Evolutionary conservation across 1,140 invertebrate genomes (phyloP), one percentile per base, ranked within the genome.

Genomic region (Thereuonema tuberculata): DNA sequence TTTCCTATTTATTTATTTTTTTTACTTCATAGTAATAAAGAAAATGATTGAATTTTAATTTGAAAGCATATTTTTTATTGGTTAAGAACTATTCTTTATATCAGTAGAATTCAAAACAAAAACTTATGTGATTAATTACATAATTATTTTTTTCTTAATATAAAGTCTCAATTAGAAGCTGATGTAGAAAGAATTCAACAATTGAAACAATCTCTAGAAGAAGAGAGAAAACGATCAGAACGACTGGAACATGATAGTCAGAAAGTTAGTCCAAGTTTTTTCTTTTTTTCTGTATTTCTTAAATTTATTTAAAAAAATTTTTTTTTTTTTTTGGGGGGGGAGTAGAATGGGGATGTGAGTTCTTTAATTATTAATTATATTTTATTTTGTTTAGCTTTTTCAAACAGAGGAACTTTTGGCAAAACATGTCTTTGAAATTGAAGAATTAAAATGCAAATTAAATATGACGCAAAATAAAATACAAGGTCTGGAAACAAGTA

Each of bases 151-250:
- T n/a, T 55, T 25, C 14, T 12, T 31, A 43, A 37, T 58, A 5
- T 25, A 5, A 14, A 58, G 57, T 24, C 27, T 25, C 2, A 21
- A 26, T 28, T 14, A n/a, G 57, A 48, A 17, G 57, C 31, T 9
- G 47, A 58, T 24, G 37, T n/a, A 3, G 31, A 48, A 43, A 47
- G 23, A 23, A 25, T 58, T 1, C 17, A 75, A 58, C 74, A 80
- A 61, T 64, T 82, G n/a, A 75, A 82, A 64, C 70, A 73, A 53
- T 63, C 72, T 59, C 64, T 81, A 5, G 62, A 68, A 1, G 72
- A 75, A 50, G 78, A 80, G 64, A 67, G 72, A 31, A 72, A 75
- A 58, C 70, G 74, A 61, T 62, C 71, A 9, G 74, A 78, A 65
- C 70, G 73, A 37, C 64, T 78, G 0, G 79, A 81, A 68, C 65